A percentile compares a stretch with the other conserved stretches of the same genome.
These are phyloP conservation scores for Eupristina koningsbergeri DNA, from an alignment of 1,140 invertebrate species.

Conservation along the genomic window DNA sequence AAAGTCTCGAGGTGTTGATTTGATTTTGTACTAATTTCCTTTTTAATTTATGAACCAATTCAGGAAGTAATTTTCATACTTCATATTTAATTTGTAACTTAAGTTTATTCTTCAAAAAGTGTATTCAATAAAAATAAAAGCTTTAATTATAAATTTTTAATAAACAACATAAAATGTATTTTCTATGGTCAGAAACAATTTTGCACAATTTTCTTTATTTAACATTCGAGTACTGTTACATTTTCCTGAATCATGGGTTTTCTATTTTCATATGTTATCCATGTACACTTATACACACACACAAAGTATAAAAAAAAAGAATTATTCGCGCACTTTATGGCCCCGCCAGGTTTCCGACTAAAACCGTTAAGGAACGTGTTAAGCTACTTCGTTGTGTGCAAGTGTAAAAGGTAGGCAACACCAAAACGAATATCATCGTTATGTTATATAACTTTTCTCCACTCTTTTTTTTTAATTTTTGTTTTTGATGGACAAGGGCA, in stretches of 20 bases:
- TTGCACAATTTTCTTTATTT: neutral
- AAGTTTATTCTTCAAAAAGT: too few species aligned
- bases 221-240: neutral
- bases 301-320: neutral
- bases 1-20: too few species aligned
- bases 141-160: too few species aligned
- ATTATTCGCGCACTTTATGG: neutral
- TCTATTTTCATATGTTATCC: neutral
- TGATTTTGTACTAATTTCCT: too few species aligned
- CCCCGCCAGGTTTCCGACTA: neutral
- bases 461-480: neutral
- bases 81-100: too few species aligned
- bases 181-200: neutral
- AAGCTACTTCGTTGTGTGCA: neutral
- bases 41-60: too few species aligned
- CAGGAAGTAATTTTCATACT: too few species aligned
- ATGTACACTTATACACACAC: too few species aligned
- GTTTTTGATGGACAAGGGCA: conserved; percentile 11
- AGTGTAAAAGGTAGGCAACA: neutral
- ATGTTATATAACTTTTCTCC: neutral
- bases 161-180: neutral
- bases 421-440: neutral
- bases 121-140: too few species aligned
- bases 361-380: neutral
- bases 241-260: neutral